A percentile compares a stretch with the other conserved stretches of the same genome.
phyloP scores from a whole-genome alignment of 2,888 invertebrate species.

The Parelbella ahira region DNA sequence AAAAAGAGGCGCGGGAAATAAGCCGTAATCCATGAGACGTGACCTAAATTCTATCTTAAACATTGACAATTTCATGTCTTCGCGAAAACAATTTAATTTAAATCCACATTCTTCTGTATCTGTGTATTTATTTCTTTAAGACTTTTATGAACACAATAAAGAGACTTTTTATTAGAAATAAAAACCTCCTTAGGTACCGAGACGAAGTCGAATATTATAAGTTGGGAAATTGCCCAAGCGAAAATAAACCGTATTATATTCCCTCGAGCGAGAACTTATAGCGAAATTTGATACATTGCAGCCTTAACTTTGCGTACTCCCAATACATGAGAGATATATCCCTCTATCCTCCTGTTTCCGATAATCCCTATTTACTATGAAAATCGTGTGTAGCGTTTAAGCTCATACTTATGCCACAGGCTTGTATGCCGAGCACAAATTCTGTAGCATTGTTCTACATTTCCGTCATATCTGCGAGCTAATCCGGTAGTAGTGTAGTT shows the following conservation, averaged over 20 bases:
- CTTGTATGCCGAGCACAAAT: no score
- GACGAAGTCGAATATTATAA: conserved; percentile 15
- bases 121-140: conserved; percentile 2
- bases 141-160: conserved; percentile 4
- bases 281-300: conserved; percentile 26
- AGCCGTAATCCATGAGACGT: conserved; percentile 76
- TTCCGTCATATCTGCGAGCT: no score
- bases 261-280: conserved; percentile 21
- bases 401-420: no score
- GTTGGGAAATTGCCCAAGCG: conserved; percentile 16
- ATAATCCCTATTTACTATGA: conserved; percentile 14
- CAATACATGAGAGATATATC: conserved; percentile 13
- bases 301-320: conserved; percentile 20
- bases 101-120: conserved; percentile 44
- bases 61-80: conserved; percentile 74
- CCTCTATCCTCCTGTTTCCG: conserved; percentile 9
- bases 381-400: no score
- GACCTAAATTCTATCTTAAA: conserved; percentile 75
- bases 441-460: no score
- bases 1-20: conserved; percentile 76
- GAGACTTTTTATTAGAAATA: conserved; percentile 33
- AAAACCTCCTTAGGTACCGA: conserved; percentile 2
- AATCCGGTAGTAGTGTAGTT: no score
- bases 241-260: conserved; percentile 23
- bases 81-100: conserved; percentile 72